Conservation (phyloP, 2,113 vertebrate genomes). For the Nematolebias whitei region DNA sequence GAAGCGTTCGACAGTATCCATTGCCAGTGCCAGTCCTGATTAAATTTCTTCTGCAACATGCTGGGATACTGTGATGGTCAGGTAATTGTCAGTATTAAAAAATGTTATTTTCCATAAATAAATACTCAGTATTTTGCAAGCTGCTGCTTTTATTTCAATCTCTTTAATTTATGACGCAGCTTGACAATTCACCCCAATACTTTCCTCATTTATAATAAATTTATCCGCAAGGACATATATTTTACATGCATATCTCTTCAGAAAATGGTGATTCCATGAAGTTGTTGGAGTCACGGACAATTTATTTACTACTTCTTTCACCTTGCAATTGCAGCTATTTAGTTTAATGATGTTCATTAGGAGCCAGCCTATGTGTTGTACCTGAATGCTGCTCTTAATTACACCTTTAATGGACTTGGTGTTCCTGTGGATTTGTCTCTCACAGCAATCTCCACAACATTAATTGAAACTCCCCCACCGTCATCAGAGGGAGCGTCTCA, state of each 20-base stretch:
- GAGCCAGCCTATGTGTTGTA: slow-evolving; percentile 41
- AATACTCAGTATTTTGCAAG: too few species aligned
- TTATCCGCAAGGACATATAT: background rate
- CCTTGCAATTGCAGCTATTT: slow-evolving; percentile 15
- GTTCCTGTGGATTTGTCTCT: slow-evolving; percentile 65
- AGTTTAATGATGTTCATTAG: slow-evolving; percentile 53
- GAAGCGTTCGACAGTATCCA: slow-evolving; percentile 26
- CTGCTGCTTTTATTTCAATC: background rate
- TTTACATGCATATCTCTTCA: background rate
- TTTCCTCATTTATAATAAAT: too few species aligned
- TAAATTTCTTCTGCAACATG: slow-evolving; percentile 9
- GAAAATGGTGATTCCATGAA: background rate
- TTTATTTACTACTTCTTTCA: slow-evolving; percentile 19
- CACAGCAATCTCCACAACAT: slow-evolving; percentile 64
- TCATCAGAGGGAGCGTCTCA: slow-evolving; percentile 62
- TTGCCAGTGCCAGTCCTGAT: slow-evolving; percentile 26
- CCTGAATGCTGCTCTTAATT: slow-evolving; percentile 67
- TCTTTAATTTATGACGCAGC: background rate
- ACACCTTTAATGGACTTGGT: slow-evolving; percentile 64
- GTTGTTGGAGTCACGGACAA: background rate
- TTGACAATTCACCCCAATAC: too few species aligned
- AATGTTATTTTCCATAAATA: background rate
- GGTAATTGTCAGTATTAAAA: background rate
- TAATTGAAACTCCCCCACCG: slow-evolving; percentile 72
- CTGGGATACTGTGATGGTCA: background rate